A percentile compares a stretch with the other conserved stretches of the same genome.
Conservation (phyloP, 2,797 vertebrate species). For the Epinephelus malabaricus region DNA sequence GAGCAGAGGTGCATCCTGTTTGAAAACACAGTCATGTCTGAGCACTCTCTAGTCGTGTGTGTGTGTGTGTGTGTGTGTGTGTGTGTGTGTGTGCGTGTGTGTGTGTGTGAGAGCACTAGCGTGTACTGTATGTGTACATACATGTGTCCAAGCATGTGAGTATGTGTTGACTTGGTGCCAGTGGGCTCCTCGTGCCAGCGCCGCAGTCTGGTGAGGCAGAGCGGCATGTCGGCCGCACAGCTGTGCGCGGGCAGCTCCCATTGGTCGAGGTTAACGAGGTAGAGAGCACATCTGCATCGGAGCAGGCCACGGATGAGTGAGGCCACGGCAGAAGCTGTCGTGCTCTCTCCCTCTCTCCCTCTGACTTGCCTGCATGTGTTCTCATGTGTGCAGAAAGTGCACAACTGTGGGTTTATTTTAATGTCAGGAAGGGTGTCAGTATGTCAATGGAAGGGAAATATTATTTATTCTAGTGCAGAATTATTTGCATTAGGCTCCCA, state of each 20-base stretch:
- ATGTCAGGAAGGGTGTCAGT: slow-evolving; percentile 46
- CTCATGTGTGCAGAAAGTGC: slow-evolving; percentile 26
- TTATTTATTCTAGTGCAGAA: slow-evolving; percentile 8
- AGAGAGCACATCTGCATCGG: slow-evolving; percentile 80
- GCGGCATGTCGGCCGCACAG: slow-evolving; percentile 71
- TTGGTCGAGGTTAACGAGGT: slow-evolving; percentile 81
- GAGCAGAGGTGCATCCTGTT: slow-evolving; percentile 51
- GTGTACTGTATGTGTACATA: slow-evolving; percentile 51
- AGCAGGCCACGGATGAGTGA: slow-evolving; percentile 74
- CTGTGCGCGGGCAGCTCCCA: slow-evolving; percentile 74
- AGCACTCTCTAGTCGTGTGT: slow-evolving; percentile 22
- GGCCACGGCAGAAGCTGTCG: slow-evolving; percentile 55
- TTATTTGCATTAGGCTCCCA: slow-evolving; percentile 18
- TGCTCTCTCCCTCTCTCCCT: slow-evolving; percentile 21
- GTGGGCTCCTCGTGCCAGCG: slow-evolving; percentile 69
- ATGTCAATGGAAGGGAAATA: slow-evolving; percentile 37
- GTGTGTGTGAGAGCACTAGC: neutral
- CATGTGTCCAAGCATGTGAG: slow-evolving; percentile 55
- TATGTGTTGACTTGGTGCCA: slow-evolving; percentile 67
- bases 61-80: slow-evolving; percentile 12
- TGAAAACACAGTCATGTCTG: slow-evolving; percentile 59
- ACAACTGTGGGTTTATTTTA: slow-evolving; percentile 53
- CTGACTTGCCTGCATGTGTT: slow-evolving; percentile 30
- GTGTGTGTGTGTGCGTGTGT: neutral
- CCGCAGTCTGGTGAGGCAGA: slow-evolving; percentile 73